Percentiles rank a stretch among this genome's conserved stretches.
phyloP scores from a whole-genome alignment of 53 echinoderm and acorn worm species.

The Holothuria leucospilota region DNA sequence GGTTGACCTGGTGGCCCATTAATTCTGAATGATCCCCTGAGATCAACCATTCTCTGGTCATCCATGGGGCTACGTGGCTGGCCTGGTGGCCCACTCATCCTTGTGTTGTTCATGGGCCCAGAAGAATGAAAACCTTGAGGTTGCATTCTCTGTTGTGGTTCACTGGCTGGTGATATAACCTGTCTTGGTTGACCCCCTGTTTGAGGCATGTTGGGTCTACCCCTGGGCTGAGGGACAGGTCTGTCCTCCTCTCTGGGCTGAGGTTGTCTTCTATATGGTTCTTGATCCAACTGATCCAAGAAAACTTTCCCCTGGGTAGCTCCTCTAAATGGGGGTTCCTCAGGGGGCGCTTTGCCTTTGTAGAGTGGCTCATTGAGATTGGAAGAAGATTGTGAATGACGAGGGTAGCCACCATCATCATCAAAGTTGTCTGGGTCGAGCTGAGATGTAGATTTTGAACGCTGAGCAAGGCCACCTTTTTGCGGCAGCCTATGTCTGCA shows the following conservation, averaged over 20 bases:
- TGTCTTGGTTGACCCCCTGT: not conserved
- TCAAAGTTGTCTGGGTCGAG: conserved; percentile 78
- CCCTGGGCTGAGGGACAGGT: conserved; percentile 68
- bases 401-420: conserved; percentile 29
- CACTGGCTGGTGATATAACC: not conserved
- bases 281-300: conserved; percentile 71
- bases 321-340: conserved; percentile 29
- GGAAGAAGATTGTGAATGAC: conserved; percentile 53
- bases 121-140: conserved; percentile 26
- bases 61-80: not conserved
- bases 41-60: not conserved
- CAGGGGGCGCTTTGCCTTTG: conserved; percentile 54
- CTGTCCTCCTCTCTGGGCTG: conserved; percentile 55
- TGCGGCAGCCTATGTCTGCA: conserved; percentile 61
- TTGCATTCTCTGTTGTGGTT: conserved; percentile 37
- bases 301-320: conserved; percentile 42
- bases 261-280: conserved; percentile 59
- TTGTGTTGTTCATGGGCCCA: conserved; percentile 6
- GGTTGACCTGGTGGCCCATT: conserved; percentile 4
- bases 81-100: conserved; percentile 1
- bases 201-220: conserved; percentile 44
- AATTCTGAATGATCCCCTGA: not conserved
- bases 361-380: conserved; percentile 64
- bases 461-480: conserved; percentile 51
- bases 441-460: conserved; percentile 91